Conservation (phyloP, 2,113 vertebrate genomes). For the Psittacula cyanocephala region DNA sequence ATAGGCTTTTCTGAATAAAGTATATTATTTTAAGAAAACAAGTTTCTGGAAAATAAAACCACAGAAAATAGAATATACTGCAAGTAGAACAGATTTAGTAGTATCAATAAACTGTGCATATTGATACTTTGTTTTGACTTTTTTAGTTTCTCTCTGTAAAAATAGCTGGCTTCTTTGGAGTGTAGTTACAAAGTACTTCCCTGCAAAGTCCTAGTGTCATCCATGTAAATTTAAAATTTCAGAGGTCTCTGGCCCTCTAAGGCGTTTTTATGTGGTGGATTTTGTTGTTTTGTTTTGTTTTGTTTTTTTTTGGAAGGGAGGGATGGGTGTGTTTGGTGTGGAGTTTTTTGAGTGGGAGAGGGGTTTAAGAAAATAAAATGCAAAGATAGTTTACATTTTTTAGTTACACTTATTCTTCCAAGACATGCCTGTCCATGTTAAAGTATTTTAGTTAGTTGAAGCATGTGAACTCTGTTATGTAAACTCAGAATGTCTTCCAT, state of each 20-base stretch:
- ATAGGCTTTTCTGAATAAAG: not conserved
- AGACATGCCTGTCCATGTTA: not conserved
- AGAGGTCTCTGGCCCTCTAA: not conserved
- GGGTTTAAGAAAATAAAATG: not conserved
- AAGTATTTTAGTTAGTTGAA: not conserved
- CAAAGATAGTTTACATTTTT: not conserved
- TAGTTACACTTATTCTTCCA: not conserved
- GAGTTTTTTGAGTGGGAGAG: rapidly evolving
- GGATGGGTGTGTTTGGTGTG: not conserved
- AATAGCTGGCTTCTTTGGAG: not conserved
- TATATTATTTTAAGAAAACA: not conserved
- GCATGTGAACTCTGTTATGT: not conserved
- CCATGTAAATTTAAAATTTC: not conserved
- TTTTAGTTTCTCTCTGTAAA: not conserved
- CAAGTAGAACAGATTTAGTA: not conserved
- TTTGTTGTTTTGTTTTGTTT: not conserved
- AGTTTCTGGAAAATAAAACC: not conserved
- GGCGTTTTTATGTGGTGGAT: not conserved
- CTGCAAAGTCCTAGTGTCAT: not conserved
- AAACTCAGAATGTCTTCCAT: not conserved
- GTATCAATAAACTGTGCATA: not conserved
- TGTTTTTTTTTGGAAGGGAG: not conserved
- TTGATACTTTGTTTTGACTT: not conserved
- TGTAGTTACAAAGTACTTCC: not conserved
- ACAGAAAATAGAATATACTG: not conserved